Percentiles rank a stretch among this genome's conserved stretches.
Conservation (phyloP, 2,797 vertebrate genomes). For the Syncerus caffer region DNA sequence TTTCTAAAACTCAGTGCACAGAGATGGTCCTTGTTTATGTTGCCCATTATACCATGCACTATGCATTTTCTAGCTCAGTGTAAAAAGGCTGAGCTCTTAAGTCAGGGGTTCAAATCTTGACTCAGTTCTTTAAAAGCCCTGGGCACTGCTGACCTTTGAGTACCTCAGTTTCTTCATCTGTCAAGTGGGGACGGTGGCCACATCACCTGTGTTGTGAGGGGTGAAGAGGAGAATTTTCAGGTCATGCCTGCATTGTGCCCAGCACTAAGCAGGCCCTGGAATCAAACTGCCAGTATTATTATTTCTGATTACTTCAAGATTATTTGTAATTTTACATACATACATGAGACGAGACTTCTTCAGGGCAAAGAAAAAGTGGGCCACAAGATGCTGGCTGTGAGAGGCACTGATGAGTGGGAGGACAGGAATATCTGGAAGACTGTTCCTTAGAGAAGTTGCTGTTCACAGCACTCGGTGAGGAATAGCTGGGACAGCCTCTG, state of each 20-base stretch:
- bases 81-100: background rate
- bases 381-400: background rate
- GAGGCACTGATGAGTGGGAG: accelerated
- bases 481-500: background rate
- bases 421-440: too few relatives aligned
- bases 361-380: background rate
- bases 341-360: too few relatives aligned
- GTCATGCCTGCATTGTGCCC: accelerated
- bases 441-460: background rate
- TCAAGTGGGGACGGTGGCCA: accelerated
- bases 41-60: accelerated
- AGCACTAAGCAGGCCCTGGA: background rate
- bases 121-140: background rate
- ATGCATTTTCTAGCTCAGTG: background rate
- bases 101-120: background rate
- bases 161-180: background rate
- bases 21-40: background rate
- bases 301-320: accelerated
- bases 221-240: accelerated
- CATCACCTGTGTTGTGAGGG: accelerated
- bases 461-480: background rate
- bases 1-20: background rate
- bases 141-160: background rate
- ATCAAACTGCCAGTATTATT: accelerated
- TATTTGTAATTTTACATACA: background rate